Evolutionary conservation across 1,140 invertebrate genomes (phyloP), one percentile per base, ranked within the genome.

Genomic region (Drosophila equinoxialis): DNA sequence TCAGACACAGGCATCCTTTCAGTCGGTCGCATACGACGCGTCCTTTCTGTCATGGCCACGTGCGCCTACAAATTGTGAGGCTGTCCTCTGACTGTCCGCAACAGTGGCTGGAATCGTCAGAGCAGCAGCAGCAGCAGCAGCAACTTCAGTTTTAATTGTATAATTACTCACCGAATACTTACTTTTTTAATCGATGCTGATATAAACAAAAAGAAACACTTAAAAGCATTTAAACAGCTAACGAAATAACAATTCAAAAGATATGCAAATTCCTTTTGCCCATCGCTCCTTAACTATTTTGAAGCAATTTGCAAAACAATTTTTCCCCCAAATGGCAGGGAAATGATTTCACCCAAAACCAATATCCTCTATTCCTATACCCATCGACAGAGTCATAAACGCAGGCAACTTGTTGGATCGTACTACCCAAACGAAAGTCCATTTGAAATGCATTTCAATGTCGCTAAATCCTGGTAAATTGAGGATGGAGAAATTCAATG

Each of bases 111-210:
- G 33, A 59, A 30, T 30, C 30, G 30, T 6, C 33, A 48, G 39
- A 17, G 33, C 41, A 65, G 42, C 14, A 17, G 42, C 42, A 26
- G 4, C 26, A 26, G 4, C 26, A 30, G 30, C 65, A 54, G 58
- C 67, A 74, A 72, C 77, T 81, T 79, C 69, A 69, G 57, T 84
- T 81, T 89, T 84, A 89, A 84, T 89, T 89, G 80, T 74, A 84
- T 89, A 87, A 87, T 87, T 87, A 89, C 85, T 84, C 67, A 84
- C 71, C 66, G 71, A 90, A 69, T 90, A 60, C 68, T 65, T 62
- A 77, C 62, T 89, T 89, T 48, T 89, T 89, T 48, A 79, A 81
- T 84, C 71, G 74, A 54, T 68, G 54, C 66, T 75, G 82, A 75
- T 74, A 71, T 81, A 35, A 71, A 74, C 73, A 75, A 73, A 66